phyloP scores from a whole-genome alignment of 1,140 invertebrate species.

The Drosophila bocki region DNA sequence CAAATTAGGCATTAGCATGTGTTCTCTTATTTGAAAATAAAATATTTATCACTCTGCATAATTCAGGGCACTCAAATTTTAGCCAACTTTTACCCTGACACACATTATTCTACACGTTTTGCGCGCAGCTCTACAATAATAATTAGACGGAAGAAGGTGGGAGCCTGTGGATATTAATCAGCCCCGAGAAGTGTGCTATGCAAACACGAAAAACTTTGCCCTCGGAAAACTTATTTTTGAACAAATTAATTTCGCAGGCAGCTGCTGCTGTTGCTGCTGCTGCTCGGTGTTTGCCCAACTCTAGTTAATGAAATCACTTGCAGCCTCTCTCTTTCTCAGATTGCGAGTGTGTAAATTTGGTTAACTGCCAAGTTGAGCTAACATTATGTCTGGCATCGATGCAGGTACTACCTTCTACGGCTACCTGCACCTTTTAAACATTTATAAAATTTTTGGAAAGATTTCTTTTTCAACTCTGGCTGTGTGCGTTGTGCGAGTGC shows the following conservation, averaged over 20 bases:
- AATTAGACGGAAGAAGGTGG: slow-evolving; percentile 27
- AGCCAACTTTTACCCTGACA: slow-evolving; percentile 13
- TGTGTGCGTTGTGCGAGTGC: slow-evolving; percentile 49
- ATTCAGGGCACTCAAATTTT: slow-evolving; percentile 45
- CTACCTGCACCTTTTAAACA: slow-evolving; percentile 33
- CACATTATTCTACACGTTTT: slow-evolving; percentile 38
- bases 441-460: slow-evolving; percentile 37
- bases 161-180: slow-evolving; percentile 66
- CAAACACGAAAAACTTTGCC: slow-evolving; percentile 66
- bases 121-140: slow-evolving; percentile 51
- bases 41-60: slow-evolving; percentile 53
- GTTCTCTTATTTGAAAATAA: slow-evolving; percentile 45
- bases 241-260: slow-evolving; percentile 79
- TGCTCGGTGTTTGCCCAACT: slow-evolving; percentile 65
- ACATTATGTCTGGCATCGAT: slow-evolving; percentile 68
- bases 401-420: slow-evolving; percentile 14
- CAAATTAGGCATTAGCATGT: slow-evolving; percentile 68
- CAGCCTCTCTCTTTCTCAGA: slow-evolving; percentile 48
- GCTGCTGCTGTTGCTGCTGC: background rate
- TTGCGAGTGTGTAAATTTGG: slow-evolving; percentile 74
- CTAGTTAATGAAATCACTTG: slow-evolving; percentile 84
- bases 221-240: slow-evolving; percentile 75
- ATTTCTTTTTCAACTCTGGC: slow-evolving; percentile 23
- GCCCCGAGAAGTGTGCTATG: slow-evolving; percentile 43
- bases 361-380: slow-evolving; percentile 73